These are phyloP conservation scores for Drosophila santomea DNA, from an alignment of 1,140 invertebrate genomes.

Conservation along the genomic window DNA sequence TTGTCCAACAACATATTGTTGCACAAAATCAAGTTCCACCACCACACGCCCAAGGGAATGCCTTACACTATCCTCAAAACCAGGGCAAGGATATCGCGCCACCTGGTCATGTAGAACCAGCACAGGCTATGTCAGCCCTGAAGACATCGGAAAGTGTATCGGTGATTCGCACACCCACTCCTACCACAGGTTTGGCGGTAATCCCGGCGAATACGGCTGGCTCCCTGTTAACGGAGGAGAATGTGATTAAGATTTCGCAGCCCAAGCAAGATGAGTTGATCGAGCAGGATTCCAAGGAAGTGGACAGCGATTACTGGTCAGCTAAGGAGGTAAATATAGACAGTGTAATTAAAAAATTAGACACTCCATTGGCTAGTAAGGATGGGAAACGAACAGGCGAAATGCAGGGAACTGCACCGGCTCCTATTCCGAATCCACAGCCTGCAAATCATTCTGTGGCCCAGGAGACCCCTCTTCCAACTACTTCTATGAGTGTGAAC, in stretches of 20 bases:
- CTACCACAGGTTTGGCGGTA: constrained; percentile 53
- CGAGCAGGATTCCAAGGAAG: constrained; percentile 86
- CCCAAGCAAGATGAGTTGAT: constrained; percentile 76
- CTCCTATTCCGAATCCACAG: background rate
- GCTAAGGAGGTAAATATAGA: constrained; percentile 90
- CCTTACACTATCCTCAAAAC: constrained; percentile 41
- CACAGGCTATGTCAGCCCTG: constrained; percentile 2
- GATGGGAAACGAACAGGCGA: constrained; percentile 43
- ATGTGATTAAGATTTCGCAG: constrained; percentile 81
- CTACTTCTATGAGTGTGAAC: constrained; percentile 10
- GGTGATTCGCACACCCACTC: constrained; percentile 73
- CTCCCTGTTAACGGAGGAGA: constrained; percentile 77
- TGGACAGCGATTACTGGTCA: constrained; percentile 90
- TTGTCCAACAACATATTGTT: constrained; percentile 75
- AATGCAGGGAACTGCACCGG: constrained; percentile 41
- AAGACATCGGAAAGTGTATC: constrained; percentile 73
- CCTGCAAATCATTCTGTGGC: background rate
- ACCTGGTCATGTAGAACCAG: background rate
- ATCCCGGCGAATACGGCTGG: constrained; percentile 46
- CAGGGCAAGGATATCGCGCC: constrained; percentile 42
- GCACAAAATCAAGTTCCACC: constrained; percentile 31
- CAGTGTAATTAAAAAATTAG: constrained; percentile 91
- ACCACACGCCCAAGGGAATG: constrained; percentile 1
- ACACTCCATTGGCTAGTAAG: constrained; percentile 85
- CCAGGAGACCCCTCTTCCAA: constrained; percentile 10